Evolutionary conservation across 2,888 invertebrate genomes (phyloP), one percentile per base, ranked within the genome.

Genomic region (Sesia apiformis): DNA sequence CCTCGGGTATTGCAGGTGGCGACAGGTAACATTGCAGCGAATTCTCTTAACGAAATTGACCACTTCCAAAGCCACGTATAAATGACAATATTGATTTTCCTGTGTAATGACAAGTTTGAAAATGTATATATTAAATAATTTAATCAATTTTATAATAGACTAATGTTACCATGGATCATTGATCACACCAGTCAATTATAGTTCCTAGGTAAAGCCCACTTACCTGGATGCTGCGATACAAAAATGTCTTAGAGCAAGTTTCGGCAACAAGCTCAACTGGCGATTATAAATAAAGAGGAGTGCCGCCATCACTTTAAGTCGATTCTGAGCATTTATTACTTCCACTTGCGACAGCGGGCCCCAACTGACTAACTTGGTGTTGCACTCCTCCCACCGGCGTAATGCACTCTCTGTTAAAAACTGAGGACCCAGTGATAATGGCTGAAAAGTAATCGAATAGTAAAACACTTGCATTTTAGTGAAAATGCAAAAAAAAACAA

Each of bases 321-420:
- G 92, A 81, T 98, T 98, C 79, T 97, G 97, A 49, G 97, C 96
- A 81, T 96, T 97, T 40, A 98, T 91, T 38, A 93, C 92, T 78
- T 98, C 97, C 51, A 97, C 94, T 77, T 97, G 97, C 7, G 96
- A 93, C 65, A 96, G 91, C 6, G 98, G 98, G 0, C 98, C 98
- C 94, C 97, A 96, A 70, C 93, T 94, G 51, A 98, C 95, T 59
- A 95, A 91, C 70, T 96, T 95, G 49, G 94, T 95, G 69, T 97
- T 96, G 69, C 96, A 95, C 73, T 96, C 96, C 78, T 97, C 97
- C 91, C 96, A 94, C 57, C 97, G 91, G 38, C 96, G 90, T 55
- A 98, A 87, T 52, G 96, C 95, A 74, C 94, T 95, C 81, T 97
- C 96, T 39, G 96, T 95, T 58, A 96, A 87, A 60, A 95, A 94